Conservation (phyloP, 2,113 vertebrate species). For the Hyperopisus bebe region DNA sequence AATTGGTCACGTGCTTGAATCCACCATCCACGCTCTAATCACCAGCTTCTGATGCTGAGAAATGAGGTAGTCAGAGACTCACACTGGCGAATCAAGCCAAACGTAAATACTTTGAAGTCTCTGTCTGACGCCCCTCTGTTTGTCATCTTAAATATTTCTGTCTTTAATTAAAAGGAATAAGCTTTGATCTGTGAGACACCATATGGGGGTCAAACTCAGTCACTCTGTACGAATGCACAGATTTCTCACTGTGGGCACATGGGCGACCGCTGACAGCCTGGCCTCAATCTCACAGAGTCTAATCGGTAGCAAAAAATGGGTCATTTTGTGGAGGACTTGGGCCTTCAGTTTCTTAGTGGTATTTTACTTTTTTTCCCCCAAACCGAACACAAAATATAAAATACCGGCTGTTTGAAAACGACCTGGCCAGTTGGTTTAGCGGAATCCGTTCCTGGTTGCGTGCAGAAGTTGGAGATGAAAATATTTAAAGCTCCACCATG, state of each 20-base stretch:
- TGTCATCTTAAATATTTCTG: constrained; percentile 7
- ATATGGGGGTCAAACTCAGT: background rate
- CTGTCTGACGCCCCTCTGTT: background rate
- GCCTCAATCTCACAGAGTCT: background rate
- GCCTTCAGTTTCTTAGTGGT: background rate
- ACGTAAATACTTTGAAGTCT: background rate
- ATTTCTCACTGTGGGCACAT: background rate
- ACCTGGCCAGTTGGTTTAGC: background rate
- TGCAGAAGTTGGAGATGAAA: background rate
- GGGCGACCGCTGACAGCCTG: background rate
- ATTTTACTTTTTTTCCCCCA: background rate
- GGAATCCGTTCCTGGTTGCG: background rate
- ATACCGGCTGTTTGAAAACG: background rate
- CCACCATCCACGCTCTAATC: background rate
- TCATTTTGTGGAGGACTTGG: background rate
- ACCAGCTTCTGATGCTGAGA: background rate
- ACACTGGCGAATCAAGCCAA: background rate
- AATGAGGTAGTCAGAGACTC: background rate
- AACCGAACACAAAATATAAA: background rate
- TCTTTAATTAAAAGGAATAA: background rate
- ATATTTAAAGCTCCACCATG: background rate
- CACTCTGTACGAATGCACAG: background rate
- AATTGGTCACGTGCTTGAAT: background rate
- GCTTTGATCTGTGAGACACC: background rate
- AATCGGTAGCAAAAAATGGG: background rate